Conservation (phyloP, 2,888 invertebrate species). For the Drosophila formosana region DNA sequence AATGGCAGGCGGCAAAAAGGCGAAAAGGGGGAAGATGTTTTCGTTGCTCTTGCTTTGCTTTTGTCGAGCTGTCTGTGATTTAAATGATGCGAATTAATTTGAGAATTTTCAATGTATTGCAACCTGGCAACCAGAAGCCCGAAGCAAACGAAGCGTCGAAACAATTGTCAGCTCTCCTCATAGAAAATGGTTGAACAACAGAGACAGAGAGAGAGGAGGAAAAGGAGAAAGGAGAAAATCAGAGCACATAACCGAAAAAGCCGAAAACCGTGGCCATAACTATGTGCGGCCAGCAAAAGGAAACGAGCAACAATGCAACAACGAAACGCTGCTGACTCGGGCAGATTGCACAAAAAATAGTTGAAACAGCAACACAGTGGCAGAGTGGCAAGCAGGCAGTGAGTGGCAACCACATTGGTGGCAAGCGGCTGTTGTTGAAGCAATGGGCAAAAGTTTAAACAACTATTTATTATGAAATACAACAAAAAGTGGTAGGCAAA, state of each 20-base stretch:
- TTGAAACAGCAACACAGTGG: constrained; percentile 52
- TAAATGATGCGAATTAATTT: constrained; percentile 82
- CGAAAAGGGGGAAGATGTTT: constrained; percentile 21
- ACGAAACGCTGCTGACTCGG: constrained; percentile 33
- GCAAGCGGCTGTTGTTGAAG: constrained; percentile 67
- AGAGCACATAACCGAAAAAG: constrained; percentile 68
- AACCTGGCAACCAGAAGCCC: constrained; percentile 25
- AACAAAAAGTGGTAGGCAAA: constrained; percentile 57
- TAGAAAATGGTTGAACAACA: constrained; percentile 7
- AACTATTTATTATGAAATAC: constrained; percentile 80
- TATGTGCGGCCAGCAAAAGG: constrained; percentile 75
- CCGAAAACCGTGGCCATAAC: constrained; percentile 79
- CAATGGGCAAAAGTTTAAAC: constrained; percentile 75
- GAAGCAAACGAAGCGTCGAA: neutral
- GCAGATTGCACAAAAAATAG: constrained; percentile 73
- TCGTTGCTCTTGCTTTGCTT: constrained; percentile 8
- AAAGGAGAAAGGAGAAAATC: constrained; percentile 56
- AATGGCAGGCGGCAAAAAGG: constrained; percentile 9
- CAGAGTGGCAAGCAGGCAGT: constrained; percentile 19
- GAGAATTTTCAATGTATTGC: constrained; percentile 53
- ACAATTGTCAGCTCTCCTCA: constrained; percentile 22
- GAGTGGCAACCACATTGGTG: constrained; percentile 75
- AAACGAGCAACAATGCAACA: constrained; percentile 61
- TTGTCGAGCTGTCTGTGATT: constrained; percentile 63
- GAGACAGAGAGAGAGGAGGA: constrained; percentile 4